Base-by-base conservation (phyloP, 53 echinoderm and acorn worm species). In the Actinopyga echinites region DNA sequence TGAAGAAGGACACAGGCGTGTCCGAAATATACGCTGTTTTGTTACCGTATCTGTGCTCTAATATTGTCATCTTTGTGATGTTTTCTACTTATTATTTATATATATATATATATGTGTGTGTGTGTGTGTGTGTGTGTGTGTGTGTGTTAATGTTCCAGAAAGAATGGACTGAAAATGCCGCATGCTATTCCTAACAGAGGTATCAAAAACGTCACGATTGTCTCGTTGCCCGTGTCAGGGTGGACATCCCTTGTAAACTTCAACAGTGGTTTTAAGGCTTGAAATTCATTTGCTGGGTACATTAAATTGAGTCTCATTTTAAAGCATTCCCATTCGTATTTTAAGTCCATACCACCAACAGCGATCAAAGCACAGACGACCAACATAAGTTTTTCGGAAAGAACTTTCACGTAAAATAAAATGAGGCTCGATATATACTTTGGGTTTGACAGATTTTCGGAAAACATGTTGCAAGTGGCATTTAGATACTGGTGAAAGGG, bases 291-390 rank as follows among this genome's bases (percentile, higher is more conserved):
- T 19, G 28, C 3, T 13, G 49, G 31, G 30, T 26, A 28, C 30
- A 30, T 19, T 26, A 77, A 32, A 31, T 77, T 53, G 45, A 77
- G 21, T n/a, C 55, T 77, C 77, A 77, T 77, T 30, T 77, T 77
- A 31, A 77, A 77, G 21, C 56, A 28, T 29, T 77, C 33, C 77
- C 77, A 77, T 24, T 77, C 53, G 32, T 77, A 55, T 56, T 55
- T 53, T 21, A 77, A 13, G 34, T 77, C 77, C 5, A 77, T 54
- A 20, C 77, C 77, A 32, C 77, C 77, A 9, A 77, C 77, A 6
- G 21, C 77, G 25, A 77, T 30, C 11, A 77, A 5, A 1, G 77
- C 77, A 2, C 24, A 77, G 0, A 24, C 6, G 4, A n/a, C 13
- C 32, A 77, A 13, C 17, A 77, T 77, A 1, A 55, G 4, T 77